phyloP scores from a whole-genome alignment of 1,140 invertebrate species.

The Achatina immaculata region DNA sequence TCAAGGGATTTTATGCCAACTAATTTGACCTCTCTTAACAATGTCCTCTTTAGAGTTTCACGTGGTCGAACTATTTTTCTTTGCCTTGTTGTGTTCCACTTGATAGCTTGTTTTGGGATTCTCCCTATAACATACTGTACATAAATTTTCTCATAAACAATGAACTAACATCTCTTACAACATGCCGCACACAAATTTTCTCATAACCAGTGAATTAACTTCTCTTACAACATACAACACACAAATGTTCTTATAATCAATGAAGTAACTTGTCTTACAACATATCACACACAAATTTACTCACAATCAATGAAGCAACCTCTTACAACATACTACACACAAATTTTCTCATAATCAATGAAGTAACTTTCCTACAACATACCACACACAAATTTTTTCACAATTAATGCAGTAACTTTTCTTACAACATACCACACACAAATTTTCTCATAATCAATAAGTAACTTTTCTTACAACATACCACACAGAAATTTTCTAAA shows the following conservation, averaged over 20 bases:
- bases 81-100: no score
- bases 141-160: neutral
- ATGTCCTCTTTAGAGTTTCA: no score
- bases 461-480: neutral
- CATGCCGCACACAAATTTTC: no score
- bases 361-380: neutral
- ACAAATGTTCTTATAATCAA: neutral
- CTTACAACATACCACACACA: neutral
- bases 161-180: neutral
- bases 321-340: neutral
- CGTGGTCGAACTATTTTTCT: no score
- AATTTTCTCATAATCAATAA: neutral
- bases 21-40: no score
- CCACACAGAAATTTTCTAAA: neutral
- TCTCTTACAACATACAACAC: neutral
- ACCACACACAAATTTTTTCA: neutral
- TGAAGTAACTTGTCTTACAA: neutral
- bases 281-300: neutral
- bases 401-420: neutral
- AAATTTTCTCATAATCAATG: neutral
- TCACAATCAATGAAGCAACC: neutral
- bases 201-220: neutral
- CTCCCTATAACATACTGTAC: neutral
- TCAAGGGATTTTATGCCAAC: no score
- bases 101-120: no score